Evolutionary conservation across 2,797 vertebrate species (phyloP).

Genomic region (Rhynchonycteris naso): DNA sequence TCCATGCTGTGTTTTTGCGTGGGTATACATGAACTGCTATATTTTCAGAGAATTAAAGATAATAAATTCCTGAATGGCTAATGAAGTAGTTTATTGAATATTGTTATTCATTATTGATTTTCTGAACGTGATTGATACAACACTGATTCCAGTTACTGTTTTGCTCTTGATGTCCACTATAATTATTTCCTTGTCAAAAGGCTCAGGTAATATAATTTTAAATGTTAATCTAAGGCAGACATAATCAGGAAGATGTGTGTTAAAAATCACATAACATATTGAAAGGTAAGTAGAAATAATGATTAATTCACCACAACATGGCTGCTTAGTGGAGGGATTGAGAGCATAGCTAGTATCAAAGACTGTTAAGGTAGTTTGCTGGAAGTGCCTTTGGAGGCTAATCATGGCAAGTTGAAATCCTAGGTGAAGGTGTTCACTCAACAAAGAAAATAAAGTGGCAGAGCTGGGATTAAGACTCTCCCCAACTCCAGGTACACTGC

Average conservation of each 20-base stretch:
- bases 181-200: conserved; percentile 25
- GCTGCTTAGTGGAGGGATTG: not conserved
- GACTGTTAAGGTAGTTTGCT: not conserved
- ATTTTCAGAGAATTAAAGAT: conserved; percentile 56
- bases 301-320: not conserved
- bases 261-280: conserved; percentile 1
- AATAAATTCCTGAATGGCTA: not conserved
- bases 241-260: not conserved
- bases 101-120: conserved; percentile 52
- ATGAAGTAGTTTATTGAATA: not conserved
- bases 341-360: not conserved
- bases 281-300: conserved; percentile 24
- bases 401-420: not conserved
- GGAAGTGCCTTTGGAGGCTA: not conserved
- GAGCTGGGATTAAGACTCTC: not conserved
- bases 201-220: conserved; percentile 10
- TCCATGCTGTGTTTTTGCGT: not conserved
- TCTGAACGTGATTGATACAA: conserved; percentile 31
- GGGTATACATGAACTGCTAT: not conserved
- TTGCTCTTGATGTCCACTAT: not conserved
- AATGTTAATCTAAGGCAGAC: conserved; percentile 1
- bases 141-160: not conserved
- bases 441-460: not conserved
- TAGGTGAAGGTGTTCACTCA: not conserved
- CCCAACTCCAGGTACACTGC: not conserved